Percentiles rank a stretch among this genome's conserved stretches.
Conservation (phyloP, 2,888 invertebrate species). For the Apotomis betuletana region DNA sequence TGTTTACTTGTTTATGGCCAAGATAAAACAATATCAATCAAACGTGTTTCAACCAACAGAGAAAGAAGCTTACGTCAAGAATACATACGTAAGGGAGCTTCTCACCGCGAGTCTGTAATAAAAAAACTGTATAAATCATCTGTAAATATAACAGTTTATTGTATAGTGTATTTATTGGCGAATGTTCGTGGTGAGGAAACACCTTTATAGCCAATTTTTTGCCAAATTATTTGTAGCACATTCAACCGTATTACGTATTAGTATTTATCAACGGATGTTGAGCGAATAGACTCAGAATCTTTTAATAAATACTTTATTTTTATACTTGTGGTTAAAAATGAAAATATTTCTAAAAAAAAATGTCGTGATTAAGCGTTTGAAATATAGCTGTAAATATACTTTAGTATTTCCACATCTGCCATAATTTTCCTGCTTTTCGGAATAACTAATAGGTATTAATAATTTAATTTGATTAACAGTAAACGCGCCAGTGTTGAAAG, state of each 20-base stretch:
- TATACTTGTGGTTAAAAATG: neutral
- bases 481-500: neutral
- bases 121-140: too few relatives aligned
- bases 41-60: constrained; percentile 2
- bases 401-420: neutral
- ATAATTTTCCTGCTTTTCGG: neutral
- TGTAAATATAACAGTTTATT: too few relatives aligned
- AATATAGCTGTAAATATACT: neutral
- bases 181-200: too few relatives aligned
- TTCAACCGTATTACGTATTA: neutral
- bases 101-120: too few relatives aligned
- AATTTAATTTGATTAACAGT: neutral
- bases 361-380: neutral
- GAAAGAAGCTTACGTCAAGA: neutral
- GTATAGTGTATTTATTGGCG: too few relatives aligned
- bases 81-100: too few relatives aligned
- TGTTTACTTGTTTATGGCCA: neutral
- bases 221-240: neutral
- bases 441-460: neutral
- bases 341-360: neutral
- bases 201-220: neutral
- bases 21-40: constrained; percentile 9
- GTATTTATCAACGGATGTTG: too few relatives aligned
- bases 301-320: neutral
- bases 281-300: too few relatives aligned